A percentile compares a stretch with the other conserved stretches of the same genome.
These are phyloP conservation scores for Zoroaster sp. DNA, from an alignment of 53 echinoderm and acorn worm genomes.

Conservation along the genomic window DNA sequence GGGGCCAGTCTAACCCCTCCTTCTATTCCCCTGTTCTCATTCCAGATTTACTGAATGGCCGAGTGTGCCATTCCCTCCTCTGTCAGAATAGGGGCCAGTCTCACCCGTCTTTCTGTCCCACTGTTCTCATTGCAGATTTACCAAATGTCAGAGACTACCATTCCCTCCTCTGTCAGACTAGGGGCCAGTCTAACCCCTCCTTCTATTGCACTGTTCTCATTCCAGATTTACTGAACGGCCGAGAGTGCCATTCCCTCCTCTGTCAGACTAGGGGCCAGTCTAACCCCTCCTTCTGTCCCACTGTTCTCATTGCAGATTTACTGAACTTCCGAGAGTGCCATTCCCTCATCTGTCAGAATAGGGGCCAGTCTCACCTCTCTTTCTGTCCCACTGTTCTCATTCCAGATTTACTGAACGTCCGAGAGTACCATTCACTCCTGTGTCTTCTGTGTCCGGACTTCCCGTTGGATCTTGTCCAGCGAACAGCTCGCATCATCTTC, in stretches of 20 bases:
- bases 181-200: background rate
- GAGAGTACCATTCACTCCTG: constrained; percentile 92
- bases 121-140: constrained; percentile 7
- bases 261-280: background rate
- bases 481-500: constrained; percentile 94
- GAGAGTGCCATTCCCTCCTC: constrained; percentile 89
- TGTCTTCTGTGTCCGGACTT: constrained; percentile 90
- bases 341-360: constrained; percentile 75
- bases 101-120: too few species aligned
- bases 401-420: constrained; percentile 68
- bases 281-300: background rate
- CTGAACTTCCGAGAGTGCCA: constrained; percentile 91
- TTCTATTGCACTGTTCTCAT: background rate
- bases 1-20: background rate
- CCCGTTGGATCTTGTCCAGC: constrained; percentile 83
- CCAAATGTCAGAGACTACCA: constrained; percentile 90
- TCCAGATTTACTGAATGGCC: constrained; percentile 69
- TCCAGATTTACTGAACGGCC: constrained; percentile 65
- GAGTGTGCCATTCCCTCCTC: constrained; percentile 76
- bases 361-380: background rate
- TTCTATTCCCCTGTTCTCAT: background rate
- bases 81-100: constrained; percentile 18
- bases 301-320: constrained; percentile 6
- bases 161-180: constrained; percentile 73
- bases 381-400: background rate